These are phyloP conservation scores for Hydrophis major DNA, from an alignment of 2,797 vertebrate genomes.

Conservation along the genomic window DNA sequence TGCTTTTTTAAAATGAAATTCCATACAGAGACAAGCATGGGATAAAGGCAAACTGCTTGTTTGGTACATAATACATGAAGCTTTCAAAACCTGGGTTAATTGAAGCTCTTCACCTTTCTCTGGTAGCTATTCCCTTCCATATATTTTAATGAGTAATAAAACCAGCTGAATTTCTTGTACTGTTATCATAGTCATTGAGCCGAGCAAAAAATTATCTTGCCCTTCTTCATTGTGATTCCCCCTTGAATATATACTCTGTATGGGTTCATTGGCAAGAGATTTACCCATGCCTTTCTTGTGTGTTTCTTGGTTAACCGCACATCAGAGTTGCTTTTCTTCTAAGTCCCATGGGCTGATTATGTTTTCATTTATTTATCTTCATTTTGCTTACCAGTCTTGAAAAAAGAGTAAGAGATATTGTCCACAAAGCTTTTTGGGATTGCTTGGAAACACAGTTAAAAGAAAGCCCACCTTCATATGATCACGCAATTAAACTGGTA, in stretches of 20 bases:
- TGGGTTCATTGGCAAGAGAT: neutral
- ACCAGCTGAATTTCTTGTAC: neutral
- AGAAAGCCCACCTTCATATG: constrained; percentile 87
- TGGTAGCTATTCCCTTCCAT: neutral
- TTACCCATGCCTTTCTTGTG: neutral
- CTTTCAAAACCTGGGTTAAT: neutral
- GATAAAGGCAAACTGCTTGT: neutral
- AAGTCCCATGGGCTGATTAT: neutral
- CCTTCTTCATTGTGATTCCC: neutral
- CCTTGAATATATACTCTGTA: neutral
- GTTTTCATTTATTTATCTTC: constrained; percentile 25
- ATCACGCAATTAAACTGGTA: constrained; percentile 88
- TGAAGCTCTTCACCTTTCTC: neutral
- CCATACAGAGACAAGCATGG: neutral
- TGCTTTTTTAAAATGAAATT: neutral
- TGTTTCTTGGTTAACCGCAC: neutral
- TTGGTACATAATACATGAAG: neutral
- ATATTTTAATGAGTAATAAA: neutral
- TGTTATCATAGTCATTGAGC: neutral
- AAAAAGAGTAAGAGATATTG: constrained; percentile 89
- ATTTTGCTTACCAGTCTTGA: constrained; percentile 78
- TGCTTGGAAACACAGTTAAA: constrained; percentile 86
- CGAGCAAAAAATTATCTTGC: neutral
- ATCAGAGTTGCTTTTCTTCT: neutral
- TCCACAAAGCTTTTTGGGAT: constrained; percentile 98